Evolutionary conservation across 2,888 invertebrate genomes (phyloP).

Genomic region (Tetragonula carbonaria): DNA sequence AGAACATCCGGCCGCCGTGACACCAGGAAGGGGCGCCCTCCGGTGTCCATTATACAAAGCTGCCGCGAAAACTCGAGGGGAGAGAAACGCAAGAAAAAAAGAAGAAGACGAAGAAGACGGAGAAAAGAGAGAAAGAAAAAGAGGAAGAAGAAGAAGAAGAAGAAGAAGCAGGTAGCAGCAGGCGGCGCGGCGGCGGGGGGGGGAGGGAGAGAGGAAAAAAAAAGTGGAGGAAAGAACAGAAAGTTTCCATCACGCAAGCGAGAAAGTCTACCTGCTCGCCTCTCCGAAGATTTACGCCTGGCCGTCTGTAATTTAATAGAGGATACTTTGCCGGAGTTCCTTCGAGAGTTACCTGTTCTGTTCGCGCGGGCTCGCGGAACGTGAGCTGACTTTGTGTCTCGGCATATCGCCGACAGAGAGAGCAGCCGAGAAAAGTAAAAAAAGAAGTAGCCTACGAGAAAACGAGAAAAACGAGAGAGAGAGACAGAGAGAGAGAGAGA

Average conservation of each 20-base stretch:
- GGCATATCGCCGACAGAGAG: slow-evolving; percentile 53
- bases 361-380: slow-evolving; percentile 55
- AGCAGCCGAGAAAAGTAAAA: not conserved
- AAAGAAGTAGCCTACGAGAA: not conserved
- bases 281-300: slow-evolving; percentile 71
- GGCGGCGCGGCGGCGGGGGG: too few species aligned
- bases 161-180: not conserved
- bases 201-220: not conserved
- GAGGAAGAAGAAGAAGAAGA: too few species aligned
- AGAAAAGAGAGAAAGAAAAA: not conserved
- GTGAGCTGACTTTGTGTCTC: slow-evolving; percentile 71
- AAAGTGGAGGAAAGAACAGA: slow-evolving; percentile 2
- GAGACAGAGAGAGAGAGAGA: not conserved
- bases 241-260: slow-evolving; percentile 55
- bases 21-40: not conserved
- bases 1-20: slow-evolving; percentile 39
- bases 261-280: slow-evolving; percentile 36
- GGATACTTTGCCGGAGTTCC: slow-evolving; percentile 68
- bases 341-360: slow-evolving; percentile 65
- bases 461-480: not conserved
- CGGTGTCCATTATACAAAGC: slow-evolving; percentile 66
- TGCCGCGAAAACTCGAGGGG: slow-evolving; percentile 55
- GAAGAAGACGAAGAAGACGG: not conserved
- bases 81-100: slow-evolving; percentile 5
- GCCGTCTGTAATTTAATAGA: slow-evolving; percentile 73